These are phyloP conservation scores for Melitaea cinxia DNA, from an alignment of 1,140 invertebrate species.

Conservation along the genomic window DNA sequence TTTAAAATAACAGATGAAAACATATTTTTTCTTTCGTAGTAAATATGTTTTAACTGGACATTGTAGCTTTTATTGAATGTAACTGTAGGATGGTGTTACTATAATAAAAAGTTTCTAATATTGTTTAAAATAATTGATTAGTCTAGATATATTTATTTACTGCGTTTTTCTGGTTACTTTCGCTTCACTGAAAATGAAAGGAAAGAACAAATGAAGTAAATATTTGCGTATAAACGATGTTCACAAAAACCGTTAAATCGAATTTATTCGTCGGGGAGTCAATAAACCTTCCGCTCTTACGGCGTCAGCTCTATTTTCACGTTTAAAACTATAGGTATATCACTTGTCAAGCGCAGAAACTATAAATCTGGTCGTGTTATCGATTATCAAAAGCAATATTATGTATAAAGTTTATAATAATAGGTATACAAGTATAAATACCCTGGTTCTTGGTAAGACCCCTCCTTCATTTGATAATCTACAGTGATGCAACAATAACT, in stretches of 20 bases:
- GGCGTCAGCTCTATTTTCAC: slow-evolving; percentile 17
- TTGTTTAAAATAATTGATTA: too few relatives aligned
- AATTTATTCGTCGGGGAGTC: slow-evolving; percentile 2
- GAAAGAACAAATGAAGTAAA: too few relatives aligned
- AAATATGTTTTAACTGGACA: too few relatives aligned
- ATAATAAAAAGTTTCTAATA: too few relatives aligned
- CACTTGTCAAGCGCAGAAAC: slow-evolving; percentile 1
- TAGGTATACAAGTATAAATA: background rate
- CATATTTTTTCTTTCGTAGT: too few relatives aligned
- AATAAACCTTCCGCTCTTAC: slow-evolving; percentile 22
- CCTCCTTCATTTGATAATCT: background rate
- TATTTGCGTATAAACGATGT: background rate
- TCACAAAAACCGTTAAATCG: slow-evolving; percentile 5
- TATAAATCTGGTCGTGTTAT: background rate
- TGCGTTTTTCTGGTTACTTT: too few relatives aligned
- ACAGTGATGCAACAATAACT: background rate
- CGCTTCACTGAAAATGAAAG: too few relatives aligned
- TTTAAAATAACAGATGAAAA: too few relatives aligned
- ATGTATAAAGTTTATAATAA: too few relatives aligned
- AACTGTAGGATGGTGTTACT: too few relatives aligned
- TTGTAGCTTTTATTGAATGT: too few relatives aligned
- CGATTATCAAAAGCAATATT: background rate
- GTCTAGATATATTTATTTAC: too few relatives aligned
- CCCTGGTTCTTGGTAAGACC: background rate
- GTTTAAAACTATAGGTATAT: slow-evolving; percentile 16